Evolutionary conservation across 2,113 vertebrate species (phyloP), one percentile per base, ranked within the genome.

Genomic region (Paradoxurus hermaphroditus): DNA sequence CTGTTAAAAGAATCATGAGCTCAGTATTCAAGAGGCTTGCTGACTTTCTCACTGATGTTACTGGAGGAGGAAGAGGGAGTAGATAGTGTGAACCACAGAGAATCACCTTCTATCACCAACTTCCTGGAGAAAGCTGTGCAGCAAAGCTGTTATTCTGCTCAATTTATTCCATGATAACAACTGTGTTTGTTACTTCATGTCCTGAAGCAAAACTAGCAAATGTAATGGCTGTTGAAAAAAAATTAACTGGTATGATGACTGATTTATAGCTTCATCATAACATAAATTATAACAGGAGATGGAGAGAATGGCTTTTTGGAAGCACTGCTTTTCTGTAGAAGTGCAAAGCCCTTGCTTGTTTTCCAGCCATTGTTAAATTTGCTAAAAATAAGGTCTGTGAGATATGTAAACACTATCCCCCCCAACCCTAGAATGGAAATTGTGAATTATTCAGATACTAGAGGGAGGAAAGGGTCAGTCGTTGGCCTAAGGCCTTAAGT

Each of bases 191-290:
- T 97, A 83, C 85, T 96, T 78, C 34, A 49, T 84, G 73, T 51
- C 81, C 91, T 96, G 34, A 79, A 96, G 96, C 90, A 91, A 96
- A 96, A 59, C 72, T 49, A 89, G 36, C 65, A 94, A 67, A 96
- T 95, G 68, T 91, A 97, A 96, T 83, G 72, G 87, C 82, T 94
- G 94, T 73, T 94, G 86, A 49, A 88, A 94, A 97, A 92, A 91
- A 68, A 79, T 67, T 95, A 89, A 86, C 44, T 93, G 73, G 39
- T 65, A 65, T 39, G 82, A 96, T 97, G 96, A 97, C 87, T 96
- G 95, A 96, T 97, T 96, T 91, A 95, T 77, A 79, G 62, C 62
- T 81, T 88, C 21, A 5, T 96, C 81, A 91, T 92, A 79, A 78
- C 68, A 94, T 95, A 96, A 95, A 96, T 97, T 95, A 90, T 90